A percentile compares a stretch with the other conserved stretches of the same genome.
These are phyloP conservation scores for Cerastoderma edule DNA, from an alignment of 2,888 invertebrate species.

Conservation along the genomic window DNA sequence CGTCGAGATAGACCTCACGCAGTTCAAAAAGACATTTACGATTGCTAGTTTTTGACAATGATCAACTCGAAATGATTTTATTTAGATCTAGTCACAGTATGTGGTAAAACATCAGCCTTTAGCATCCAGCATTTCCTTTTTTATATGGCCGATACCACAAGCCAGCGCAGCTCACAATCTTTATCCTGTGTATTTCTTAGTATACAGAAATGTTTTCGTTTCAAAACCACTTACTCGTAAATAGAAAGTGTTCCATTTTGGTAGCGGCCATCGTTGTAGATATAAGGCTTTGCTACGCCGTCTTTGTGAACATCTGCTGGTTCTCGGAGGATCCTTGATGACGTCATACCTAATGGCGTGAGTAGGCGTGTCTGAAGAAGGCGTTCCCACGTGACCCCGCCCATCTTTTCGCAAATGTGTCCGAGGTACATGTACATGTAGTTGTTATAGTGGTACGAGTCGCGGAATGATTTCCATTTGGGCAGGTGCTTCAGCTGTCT, in stretches of 20 bases:
- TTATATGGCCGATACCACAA: too few species aligned
- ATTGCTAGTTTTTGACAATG: too few species aligned
- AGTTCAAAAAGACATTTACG: too few species aligned
- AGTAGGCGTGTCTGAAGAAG: conserved; percentile 48
- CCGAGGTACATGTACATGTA: conserved; percentile 54
- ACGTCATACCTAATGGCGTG: conserved; percentile 52
- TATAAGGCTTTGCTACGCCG: conserved; percentile 41
- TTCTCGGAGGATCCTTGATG: conserved; percentile 36
- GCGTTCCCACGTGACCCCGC: conserved; percentile 49
- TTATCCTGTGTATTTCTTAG: too few species aligned
- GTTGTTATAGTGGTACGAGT: conserved; percentile 59
- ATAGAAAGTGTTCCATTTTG: conserved; percentile 32
- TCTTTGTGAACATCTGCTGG: conserved; percentile 25
- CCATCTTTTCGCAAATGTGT: conserved; percentile 55
- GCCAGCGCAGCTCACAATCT: too few species aligned
- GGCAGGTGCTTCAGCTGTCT: conserved; percentile 59
- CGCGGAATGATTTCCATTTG: conserved; percentile 41
- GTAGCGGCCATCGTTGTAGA: conserved; percentile 32
- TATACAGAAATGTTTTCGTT: background rate
- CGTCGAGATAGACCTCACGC: too few species aligned
- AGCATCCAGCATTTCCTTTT: too few species aligned
- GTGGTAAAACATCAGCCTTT: too few species aligned
- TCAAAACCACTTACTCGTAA: conserved; percentile 33
- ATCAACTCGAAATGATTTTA: too few species aligned
- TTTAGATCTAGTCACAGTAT: too few species aligned